A percentile compares a stretch with the other conserved stretches of the same genome.
Conservation (phyloP, 2,797 vertebrate species). For the Xenopus petersii region DNA sequence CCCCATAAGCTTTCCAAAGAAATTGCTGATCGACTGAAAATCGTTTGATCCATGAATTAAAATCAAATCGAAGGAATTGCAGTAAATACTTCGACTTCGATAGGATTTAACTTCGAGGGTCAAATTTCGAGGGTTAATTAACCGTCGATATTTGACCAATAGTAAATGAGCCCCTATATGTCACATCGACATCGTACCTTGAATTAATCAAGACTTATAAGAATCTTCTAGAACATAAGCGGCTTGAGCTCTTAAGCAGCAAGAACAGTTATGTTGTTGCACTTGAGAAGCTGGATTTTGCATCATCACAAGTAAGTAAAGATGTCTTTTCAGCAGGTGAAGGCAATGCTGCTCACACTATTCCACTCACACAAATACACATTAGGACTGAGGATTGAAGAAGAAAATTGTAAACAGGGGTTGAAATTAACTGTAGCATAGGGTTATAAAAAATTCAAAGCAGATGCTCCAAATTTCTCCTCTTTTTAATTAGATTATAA, state of each 20-base stretch:
- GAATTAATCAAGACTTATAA: slow-evolving; percentile 58
- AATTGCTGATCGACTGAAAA: too few species aligned
- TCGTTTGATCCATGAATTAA: too few species aligned
- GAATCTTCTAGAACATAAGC: slow-evolving; percentile 55
- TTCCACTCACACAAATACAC: slow-evolving; percentile 20
- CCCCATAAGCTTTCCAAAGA: too few species aligned
- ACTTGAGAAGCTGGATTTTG: slow-evolving; percentile 52
- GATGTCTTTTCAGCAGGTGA: slow-evolving; percentile 48
- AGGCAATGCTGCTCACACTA: slow-evolving; percentile 27
- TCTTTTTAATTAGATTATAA: slow-evolving; percentile 59
- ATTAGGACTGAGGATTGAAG: slow-evolving; percentile 28
- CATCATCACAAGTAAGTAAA: slow-evolving; percentile 52
- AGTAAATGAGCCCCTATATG: background rate
- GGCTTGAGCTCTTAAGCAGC: slow-evolving; percentile 50
- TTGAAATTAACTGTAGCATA: slow-evolving; percentile 48
- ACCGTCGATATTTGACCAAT: too few species aligned
- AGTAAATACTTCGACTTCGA: too few species aligned
- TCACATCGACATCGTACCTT: slow-evolving; percentile 55
- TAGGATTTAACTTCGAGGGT: too few species aligned
- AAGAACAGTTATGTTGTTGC: slow-evolving; percentile 53
- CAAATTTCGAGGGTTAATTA: too few species aligned
- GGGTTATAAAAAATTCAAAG: slow-evolving; percentile 51
- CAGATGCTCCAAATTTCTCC: slow-evolving; percentile 54
- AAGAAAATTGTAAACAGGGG: slow-evolving; percentile 25
- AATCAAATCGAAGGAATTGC: too few species aligned